Evolutionary conservation across 2,797 vertebrate genomes (phyloP).

Genomic region (Mastacembelus armatus): DNA sequence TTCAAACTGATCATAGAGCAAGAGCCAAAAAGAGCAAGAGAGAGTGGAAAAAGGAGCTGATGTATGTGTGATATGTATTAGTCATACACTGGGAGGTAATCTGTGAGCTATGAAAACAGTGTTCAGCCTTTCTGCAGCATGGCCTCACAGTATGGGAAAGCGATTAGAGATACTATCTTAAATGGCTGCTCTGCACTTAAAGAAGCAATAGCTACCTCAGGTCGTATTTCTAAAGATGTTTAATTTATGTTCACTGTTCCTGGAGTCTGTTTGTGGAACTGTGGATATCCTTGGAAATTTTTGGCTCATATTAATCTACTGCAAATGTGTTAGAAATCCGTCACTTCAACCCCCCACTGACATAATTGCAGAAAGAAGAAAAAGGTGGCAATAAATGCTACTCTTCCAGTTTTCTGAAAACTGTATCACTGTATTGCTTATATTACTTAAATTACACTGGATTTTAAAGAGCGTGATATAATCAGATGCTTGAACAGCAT

Average conservation of each 20-base stretch:
- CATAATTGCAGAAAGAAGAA: slow-evolving; percentile 38
- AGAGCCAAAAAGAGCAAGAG: slow-evolving; percentile 25
- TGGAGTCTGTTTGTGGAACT: slow-evolving; percentile 50
- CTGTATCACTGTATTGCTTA: slow-evolving; percentile 1
- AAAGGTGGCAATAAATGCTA: slow-evolving; percentile 12
- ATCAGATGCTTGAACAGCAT: neutral
- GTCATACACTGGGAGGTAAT: slow-evolving; percentile 68
- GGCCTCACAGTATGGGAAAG: slow-evolving; percentile 69
- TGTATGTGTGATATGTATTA: slow-evolving; percentile 64
- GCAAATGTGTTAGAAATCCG: slow-evolving; percentile 57
- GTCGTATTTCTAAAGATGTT: slow-evolving; percentile 65
- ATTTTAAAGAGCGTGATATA: neutral
- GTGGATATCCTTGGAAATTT: slow-evolving; percentile 58
- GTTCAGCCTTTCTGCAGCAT: slow-evolving; percentile 52
- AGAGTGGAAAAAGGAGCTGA: slow-evolving; percentile 1
- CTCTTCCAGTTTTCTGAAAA: slow-evolving; percentile 20
- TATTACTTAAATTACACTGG: neutral
- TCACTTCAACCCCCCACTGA: slow-evolving; percentile 42
- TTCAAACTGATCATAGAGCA: slow-evolving; percentile 46
- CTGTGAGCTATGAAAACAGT: slow-evolving; percentile 64
- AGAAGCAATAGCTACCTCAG: slow-evolving; percentile 52
- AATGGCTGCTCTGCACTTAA: slow-evolving; percentile 42
- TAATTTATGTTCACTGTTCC: slow-evolving; percentile 67
- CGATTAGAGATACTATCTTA: slow-evolving; percentile 76
- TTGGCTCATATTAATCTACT: slow-evolving; percentile 60